phyloP scores from a whole-genome alignment of 2,113 vertebrate genomes.

The Stegostoma tigrinum region DNA sequence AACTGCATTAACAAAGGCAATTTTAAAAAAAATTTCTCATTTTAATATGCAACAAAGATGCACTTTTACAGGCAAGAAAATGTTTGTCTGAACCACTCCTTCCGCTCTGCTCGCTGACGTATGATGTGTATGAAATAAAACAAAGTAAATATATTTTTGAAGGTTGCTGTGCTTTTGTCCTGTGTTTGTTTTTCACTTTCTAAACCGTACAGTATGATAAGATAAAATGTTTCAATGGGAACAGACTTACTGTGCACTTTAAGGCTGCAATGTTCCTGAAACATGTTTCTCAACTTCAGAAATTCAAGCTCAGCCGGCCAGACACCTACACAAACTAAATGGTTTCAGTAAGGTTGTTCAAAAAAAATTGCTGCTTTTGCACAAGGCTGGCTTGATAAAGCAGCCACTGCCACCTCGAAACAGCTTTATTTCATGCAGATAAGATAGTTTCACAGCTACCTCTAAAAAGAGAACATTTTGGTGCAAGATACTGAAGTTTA shows the following conservation, averaged over 20 bases:
- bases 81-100: conserved; percentile 6
- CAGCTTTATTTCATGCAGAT: conserved; percentile 16
- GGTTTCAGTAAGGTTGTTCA: conserved; percentile 22
- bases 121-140: conserved; percentile 6
- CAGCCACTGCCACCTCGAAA: background rate
- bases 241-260: conserved; percentile 30
- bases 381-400: conserved; percentile 22
- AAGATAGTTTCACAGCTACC: background rate
- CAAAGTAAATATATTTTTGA: conserved; percentile 35
- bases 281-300: conserved; percentile 24
- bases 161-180: conserved; percentile 17
- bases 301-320: conserved; percentile 7
- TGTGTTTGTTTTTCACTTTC: conserved; percentile 22
- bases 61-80: background rate
- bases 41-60: background rate
- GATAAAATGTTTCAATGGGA: conserved; percentile 35
- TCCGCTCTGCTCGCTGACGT: conserved; percentile 8
- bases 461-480: background rate
- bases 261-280: conserved; percentile 25
- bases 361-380: conserved; percentile 16
- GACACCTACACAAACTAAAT: conserved; percentile 32
- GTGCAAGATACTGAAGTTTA: background rate
- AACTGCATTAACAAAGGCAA: background rate
- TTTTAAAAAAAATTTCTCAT: conserved; percentile 18
- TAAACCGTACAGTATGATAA: conserved; percentile 13